phyloP scores from a whole-genome alignment of 2,888 invertebrate species.

The Epistrophe eligans region DNA sequence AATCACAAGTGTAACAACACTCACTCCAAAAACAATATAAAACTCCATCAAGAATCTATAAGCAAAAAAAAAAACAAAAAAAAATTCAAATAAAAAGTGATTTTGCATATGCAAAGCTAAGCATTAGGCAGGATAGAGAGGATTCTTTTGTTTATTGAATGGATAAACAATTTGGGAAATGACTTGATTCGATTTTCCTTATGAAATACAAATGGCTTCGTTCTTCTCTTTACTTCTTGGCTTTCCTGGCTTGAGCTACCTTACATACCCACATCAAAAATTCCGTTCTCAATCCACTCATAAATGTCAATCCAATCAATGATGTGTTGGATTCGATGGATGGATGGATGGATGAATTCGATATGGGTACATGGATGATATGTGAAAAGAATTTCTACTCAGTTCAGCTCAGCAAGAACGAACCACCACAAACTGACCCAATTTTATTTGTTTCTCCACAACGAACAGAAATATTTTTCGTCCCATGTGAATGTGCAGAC shows the following conservation, averaged over 20 bases:
- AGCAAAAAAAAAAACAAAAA: not conserved
- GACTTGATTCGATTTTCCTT: constrained; percentile 71
- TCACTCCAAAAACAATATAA: constrained; percentile 2
- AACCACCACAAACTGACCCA: constrained; percentile 71
- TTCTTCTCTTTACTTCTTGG: not conserved
- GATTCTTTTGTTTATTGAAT: constrained; percentile 68
- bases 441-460: constrained; percentile 56
- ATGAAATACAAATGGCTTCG: constrained; percentile 48
- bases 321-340: constrained; percentile 31
- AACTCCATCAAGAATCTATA: not conserved
- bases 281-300: constrained; percentile 53
- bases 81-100: constrained; percentile 11
- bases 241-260: not conserved
- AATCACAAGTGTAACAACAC: constrained; percentile 53
- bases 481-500: constrained; percentile 9
- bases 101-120: constrained; percentile 43
- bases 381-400: constrained; percentile 43
- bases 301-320: constrained; percentile 72
- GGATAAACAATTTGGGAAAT: constrained; percentile 73
- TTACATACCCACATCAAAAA: constrained; percentile 15
- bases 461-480: constrained; percentile 5
- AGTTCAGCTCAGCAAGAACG: constrained; percentile 26
- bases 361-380: constrained; percentile 32
- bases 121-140: not conserved
- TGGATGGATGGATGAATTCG: constrained; percentile 30